These are phyloP conservation scores for Reticulitermes lucifugus DNA, from an alignment of 2,888 invertebrate genomes.

Conservation along the genomic window DNA sequence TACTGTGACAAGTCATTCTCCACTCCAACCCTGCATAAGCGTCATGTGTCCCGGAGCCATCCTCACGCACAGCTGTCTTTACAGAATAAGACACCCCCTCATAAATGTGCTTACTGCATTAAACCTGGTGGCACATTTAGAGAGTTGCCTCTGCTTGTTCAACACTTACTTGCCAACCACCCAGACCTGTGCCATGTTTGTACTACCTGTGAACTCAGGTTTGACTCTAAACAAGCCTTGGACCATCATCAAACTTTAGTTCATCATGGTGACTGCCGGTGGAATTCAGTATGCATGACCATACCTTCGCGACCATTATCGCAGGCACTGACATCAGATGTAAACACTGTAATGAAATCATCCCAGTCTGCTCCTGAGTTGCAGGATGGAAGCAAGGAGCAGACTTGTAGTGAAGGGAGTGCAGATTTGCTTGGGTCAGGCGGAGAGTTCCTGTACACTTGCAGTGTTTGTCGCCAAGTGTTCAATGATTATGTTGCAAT, in stretches of 20 bases:
- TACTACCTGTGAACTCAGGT: conserved; percentile 32
- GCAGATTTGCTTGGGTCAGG: background rate
- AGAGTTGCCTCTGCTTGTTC: conserved; percentile 16
- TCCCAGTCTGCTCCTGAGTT: background rate
- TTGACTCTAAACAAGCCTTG: conserved; percentile 21
- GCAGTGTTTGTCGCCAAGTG: conserved; percentile 62
- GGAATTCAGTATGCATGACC: no score
- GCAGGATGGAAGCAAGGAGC: background rate
- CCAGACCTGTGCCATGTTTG: conserved; percentile 30
- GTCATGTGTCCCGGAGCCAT: conserved; percentile 46
- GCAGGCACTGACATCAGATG: background rate
- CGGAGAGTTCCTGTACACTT: conserved; percentile 58
- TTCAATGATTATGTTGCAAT: conserved; percentile 62
- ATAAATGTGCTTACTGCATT: conserved; percentile 35
- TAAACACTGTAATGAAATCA: background rate
- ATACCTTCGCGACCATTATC: background rate
- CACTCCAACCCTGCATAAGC: conserved; percentile 49
- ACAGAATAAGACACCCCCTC: background rate
- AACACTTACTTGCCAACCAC: conserved; percentile 25
- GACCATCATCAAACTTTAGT: conserved; percentile 28
- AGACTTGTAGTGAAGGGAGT: background rate
- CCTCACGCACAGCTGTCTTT: background rate
- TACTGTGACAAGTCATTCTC: conserved; percentile 52
- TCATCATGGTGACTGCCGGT: conserved; percentile 13
- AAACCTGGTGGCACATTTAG: conserved; percentile 9